Base-by-base conservation (phyloP, 1,140 invertebrate genomes). In the Lamellibrachia luymesi region DNA sequence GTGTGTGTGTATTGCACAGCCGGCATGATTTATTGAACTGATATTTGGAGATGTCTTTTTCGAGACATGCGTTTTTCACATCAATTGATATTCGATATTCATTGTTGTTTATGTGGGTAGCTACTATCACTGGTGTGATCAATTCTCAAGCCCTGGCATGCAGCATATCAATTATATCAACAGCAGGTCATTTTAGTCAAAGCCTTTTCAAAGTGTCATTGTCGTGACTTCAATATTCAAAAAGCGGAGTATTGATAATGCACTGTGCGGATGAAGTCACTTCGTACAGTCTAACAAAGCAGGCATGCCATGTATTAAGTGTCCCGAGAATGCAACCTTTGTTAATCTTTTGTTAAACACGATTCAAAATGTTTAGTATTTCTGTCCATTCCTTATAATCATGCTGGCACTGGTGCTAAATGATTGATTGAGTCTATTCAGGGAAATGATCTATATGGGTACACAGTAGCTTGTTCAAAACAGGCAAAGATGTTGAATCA, bases 281-380 rank as follows among this genome's bases (percentile, higher is more conserved):
- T 80, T 80, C 64, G 64, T 80, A 80, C 64, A 80, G 64, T 80
- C 64, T 22, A 80, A 80, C 64, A 80, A 80, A 80, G 64, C 64
- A 8, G 1, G 8, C 64, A 80, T 80, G 64, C 64, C 13, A 22
- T 22, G 64, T 22, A 80, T 80, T 80, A 80, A 80, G 64, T 80
- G 64, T 2, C 25, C 64, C 8, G 25, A 80, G 64, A 80, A 80
- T 80, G 64, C 17, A 22, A 22, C 64, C 64, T 80, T 80, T 80
- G 64, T 80, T 80, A 80, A 80, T 80, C 64, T 80, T 80, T 80
- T 80, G 64, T 80, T 80, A 80, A 80, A 80, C 64, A 80, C 64
- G 52, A 80, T 80, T 80, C 64, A 80, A 80, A 80, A 80, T 80
- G 64, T 80, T 80, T 80, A 80, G 64, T 80, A 80, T 80, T 80